A percentile compares a stretch with the other conserved stretches of the same genome.
These are phyloP conservation scores for Melangyna quadrimaculata DNA, from an alignment of 2,888 invertebrate species.

Conservation along the genomic window DNA sequence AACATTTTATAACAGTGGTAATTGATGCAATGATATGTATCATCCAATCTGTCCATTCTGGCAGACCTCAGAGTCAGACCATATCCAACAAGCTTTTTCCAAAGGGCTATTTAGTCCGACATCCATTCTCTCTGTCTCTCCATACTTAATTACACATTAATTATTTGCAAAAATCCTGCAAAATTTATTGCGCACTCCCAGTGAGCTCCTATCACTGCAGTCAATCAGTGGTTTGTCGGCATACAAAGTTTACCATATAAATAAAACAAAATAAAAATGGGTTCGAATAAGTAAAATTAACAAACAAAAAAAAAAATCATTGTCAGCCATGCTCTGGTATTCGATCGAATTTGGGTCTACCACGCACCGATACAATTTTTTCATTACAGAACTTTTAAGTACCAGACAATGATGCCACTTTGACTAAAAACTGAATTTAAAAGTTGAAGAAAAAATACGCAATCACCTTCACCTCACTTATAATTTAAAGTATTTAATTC, in stretches of 20 bases:
- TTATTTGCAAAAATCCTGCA: conserved; percentile 51
- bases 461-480: too few relatives aligned
- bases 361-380: not conserved
- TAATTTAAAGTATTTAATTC: too few relatives aligned
- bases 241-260: not conserved
- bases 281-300: not conserved
- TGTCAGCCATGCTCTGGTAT: conserved; percentile 70
- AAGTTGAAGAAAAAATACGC: too few relatives aligned
- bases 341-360: conserved; percentile 68
- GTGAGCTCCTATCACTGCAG: conserved; percentile 43
- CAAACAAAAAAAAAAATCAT: not conserved
- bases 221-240: conserved; percentile 51
- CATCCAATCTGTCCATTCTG: conserved; percentile 64
- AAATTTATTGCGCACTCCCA: conserved; percentile 61
- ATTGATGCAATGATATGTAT: conserved; percentile 71
- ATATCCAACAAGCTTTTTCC: conserved; percentile 39
- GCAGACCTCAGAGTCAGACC: conserved; percentile 25
- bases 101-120: conserved; percentile 12
- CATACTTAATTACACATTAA: conserved; percentile 70
- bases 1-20: conserved; percentile 52
- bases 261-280: not conserved
- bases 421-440: not conserved
- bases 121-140: conserved; percentile 37
- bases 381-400: not conserved
- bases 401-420: not conserved